phyloP scores from a whole-genome alignment of 2,888 invertebrate genomes.

The Amphimallon solstitiale region DNA sequence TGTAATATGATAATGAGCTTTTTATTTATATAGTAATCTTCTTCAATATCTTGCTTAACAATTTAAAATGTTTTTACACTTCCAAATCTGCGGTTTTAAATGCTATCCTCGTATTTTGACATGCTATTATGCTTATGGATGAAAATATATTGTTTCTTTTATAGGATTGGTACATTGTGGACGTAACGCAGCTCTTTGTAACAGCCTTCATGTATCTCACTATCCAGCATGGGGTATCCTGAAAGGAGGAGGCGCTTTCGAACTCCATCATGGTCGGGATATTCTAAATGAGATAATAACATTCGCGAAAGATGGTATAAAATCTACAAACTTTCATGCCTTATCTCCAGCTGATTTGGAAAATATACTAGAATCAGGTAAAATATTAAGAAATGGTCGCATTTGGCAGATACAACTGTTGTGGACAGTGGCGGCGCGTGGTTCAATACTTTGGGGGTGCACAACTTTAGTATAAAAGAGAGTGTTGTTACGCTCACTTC shows the following conservation, averaged over 20 bases:
- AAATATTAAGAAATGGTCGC: no score
- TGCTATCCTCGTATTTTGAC: no score
- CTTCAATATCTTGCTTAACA: no score
- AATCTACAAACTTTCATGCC: constrained; percentile 69
- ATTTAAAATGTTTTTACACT: no score
- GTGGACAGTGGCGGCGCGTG: no score
- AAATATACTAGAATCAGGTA: constrained; percentile 66
- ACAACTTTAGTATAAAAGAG: no score
- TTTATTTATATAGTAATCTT: neutral
- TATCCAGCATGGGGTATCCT: constrained; percentile 79
- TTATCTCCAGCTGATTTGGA: constrained; percentile 72
- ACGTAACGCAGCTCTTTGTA: constrained; percentile 67
- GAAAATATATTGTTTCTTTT: neutral
- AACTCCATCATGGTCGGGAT: constrained; percentile 74
- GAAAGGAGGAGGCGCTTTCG: constrained; percentile 80
- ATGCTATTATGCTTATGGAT: no score
- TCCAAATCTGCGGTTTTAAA: no score
- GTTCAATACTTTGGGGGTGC: no score
- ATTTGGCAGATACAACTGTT: no score
- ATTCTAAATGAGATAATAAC: constrained; percentile 68
- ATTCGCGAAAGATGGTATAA: constrained; percentile 73
- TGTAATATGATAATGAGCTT: constrained; percentile 26
- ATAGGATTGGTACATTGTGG: constrained; percentile 74
- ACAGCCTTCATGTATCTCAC: constrained; percentile 67
- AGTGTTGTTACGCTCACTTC: no score